These are phyloP conservation scores for Iguana delicatissima DNA, from an alignment of 2,797 vertebrate species.

Conservation along the genomic window DNA sequence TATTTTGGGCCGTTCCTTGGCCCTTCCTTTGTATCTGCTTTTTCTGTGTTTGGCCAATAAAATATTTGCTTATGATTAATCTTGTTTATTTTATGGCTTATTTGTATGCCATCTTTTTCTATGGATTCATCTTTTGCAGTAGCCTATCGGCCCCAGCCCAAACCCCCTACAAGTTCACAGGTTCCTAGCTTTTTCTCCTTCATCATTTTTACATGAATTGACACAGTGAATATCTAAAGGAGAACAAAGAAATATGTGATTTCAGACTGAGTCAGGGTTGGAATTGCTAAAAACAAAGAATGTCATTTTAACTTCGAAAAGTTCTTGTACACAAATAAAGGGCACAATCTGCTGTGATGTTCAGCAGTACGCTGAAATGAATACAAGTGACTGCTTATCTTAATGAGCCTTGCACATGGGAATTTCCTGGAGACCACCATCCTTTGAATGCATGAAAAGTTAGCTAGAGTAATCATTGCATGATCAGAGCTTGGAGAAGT, in stretches of 20 bases:
- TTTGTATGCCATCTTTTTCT: conserved; percentile 66
- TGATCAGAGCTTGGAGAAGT: not conserved
- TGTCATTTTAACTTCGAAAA: conserved; percentile 4
- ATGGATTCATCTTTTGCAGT: conserved; percentile 26
- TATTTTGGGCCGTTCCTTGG: conserved; percentile 51
- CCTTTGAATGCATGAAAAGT: not conserved
- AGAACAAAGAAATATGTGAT: conserved; percentile 62
- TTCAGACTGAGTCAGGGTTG: conserved; percentile 68
- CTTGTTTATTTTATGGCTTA: conserved; percentile 66
- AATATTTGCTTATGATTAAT: conserved; percentile 69
- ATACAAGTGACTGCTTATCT: not conserved
- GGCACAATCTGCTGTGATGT: not conserved
- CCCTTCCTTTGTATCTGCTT: conserved; percentile 45
- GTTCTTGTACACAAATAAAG: not conserved
- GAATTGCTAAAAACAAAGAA: conserved; percentile 66
- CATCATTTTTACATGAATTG: conserved; percentile 58
- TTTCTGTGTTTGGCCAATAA: conserved; percentile 65
- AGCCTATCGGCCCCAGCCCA: conserved; percentile 61
- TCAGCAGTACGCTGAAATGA: not conserved
- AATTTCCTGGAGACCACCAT: not conserved
- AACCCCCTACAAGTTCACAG: conserved; percentile 64
- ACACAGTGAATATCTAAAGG: conserved; percentile 55
- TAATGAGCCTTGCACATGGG: not conserved
- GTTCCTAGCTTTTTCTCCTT: conserved; percentile 51
- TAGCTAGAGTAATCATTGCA: not conserved